These are phyloP conservation scores for Sisyra nigra DNA, from an alignment of 2,888 invertebrate species.

Conservation along the genomic window DNA sequence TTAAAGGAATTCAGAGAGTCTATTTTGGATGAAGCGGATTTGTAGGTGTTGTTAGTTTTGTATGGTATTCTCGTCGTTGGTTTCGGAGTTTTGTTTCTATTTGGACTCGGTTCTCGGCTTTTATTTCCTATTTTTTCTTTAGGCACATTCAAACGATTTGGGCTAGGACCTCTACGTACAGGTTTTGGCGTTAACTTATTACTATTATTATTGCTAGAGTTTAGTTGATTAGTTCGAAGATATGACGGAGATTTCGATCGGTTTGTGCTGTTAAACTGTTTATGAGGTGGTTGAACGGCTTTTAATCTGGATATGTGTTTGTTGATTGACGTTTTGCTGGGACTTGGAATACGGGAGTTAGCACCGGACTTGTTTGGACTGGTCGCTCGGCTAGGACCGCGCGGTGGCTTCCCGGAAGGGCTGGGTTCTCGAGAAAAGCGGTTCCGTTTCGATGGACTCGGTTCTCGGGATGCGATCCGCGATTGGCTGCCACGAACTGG, in stretches of 20 bases:
- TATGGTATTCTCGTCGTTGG: conserved; percentile 21
- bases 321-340: background rate
- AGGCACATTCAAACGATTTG: background rate
- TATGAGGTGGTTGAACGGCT: background rate
- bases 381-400: conserved; percentile 1
- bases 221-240: background rate
- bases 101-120: conserved; percentile 22
- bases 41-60: conserved; percentile 17
- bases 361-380: background rate
- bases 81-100: conserved; percentile 15
- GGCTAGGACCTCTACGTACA: conserved; percentile 9
- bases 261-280: background rate
- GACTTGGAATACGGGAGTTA: background rate
- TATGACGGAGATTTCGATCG: background rate
- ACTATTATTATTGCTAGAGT: background rate
- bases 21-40: conserved; percentile 25
- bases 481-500: background rate
- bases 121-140: conserved; percentile 8
- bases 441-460: conserved; percentile 1
- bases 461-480: conserved; percentile 1
- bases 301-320: background rate
- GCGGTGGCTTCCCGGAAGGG: background rate
- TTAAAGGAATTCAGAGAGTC: conserved; percentile 22
- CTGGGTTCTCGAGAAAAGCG: conserved; percentile 1
- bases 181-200: background rate